These are phyloP conservation scores for Notamacropus eugenii DNA, from an alignment of 2,797 vertebrate genomes.

Conservation along the genomic window DNA sequence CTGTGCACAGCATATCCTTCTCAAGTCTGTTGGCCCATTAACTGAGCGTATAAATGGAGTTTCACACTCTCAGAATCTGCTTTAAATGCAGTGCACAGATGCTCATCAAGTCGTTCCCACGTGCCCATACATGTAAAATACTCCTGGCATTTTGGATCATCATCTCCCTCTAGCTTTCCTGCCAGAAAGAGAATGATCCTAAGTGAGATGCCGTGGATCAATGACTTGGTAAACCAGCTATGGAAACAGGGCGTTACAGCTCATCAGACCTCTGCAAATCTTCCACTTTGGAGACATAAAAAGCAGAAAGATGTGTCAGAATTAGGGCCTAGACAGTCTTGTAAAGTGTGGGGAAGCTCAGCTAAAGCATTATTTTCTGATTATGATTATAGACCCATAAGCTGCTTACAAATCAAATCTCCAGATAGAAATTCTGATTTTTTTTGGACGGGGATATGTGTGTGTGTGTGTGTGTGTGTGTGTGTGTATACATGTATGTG, in stretches of 20 bases:
- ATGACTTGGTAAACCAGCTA: constrained; percentile 60
- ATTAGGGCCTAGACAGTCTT: constrained; percentile 42
- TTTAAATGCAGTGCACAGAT: constrained; percentile 1
- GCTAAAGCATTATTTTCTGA: constrained; percentile 33
- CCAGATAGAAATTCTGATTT: constrained; percentile 31
- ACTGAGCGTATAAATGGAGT: constrained; percentile 20
- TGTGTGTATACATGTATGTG: neutral
- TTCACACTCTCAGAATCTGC: constrained; percentile 23
- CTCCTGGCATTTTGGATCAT: constrained; percentile 57
- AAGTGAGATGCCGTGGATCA: constrained; percentile 61
- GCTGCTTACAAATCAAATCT: constrained; percentile 47
- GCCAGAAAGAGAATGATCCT: constrained; percentile 49
- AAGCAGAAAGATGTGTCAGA: constrained; percentile 45
- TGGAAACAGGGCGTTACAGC: constrained; percentile 48
- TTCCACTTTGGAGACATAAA: constrained; percentile 48
- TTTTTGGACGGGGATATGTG: neutral
- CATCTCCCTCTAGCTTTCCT: constrained; percentile 63
- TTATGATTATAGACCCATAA: constrained; percentile 44
- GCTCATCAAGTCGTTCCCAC: neutral
- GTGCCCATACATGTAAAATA: constrained; percentile 8
- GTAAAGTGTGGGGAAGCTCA: constrained; percentile 15
- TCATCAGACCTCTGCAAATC: constrained; percentile 49
- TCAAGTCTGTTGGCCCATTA: constrained; percentile 49
- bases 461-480: neutral
- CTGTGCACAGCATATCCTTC: neutral